Base-by-base conservation (phyloP, 2,888 invertebrate genomes). In the Trichacis sp. region DNA sequence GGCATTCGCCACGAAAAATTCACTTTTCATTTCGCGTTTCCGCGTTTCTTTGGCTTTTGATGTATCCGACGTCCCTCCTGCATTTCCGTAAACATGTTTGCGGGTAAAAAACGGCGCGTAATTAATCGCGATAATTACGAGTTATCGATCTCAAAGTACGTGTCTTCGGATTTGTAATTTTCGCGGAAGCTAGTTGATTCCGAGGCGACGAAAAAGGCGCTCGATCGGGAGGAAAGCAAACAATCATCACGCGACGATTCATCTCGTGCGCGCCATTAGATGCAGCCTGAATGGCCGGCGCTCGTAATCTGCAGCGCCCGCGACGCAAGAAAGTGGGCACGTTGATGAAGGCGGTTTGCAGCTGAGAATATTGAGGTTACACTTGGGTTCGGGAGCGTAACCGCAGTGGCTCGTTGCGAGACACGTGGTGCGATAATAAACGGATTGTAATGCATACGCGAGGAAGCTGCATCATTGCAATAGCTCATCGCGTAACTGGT, bases 351-450 rank as follows among this genome's bases (percentile, higher is more conserved):
- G n/a, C n/a, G 52, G 52, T 56, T 52, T 49, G 33, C 3, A 46
- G 46, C 9, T 5, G 54, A 52, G 59, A 64, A 60, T n/a, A n/a
- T 60, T 65, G 64, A 65, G 64, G 64, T 65, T 65, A 57, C 64
- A 60, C 64, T 60, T 51, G 49, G 51, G 53, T 52, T 55, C 54
- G 54, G 59, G 55, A 60, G 3, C 50, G 57, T 61, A 65, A 65
- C 61, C 65, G 33, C 61, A 65, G 65, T 65, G 57, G 65, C 61
- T 49, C 40, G 53, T 46, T 52, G 43, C 51, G 18, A 45, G 53
- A 33, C 33, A 40, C 43, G 24, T 49, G 53, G 36, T 48, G 51
- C 61, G 61, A 57, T 61, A 57, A 65, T 65, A 65, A 57, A 61
- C 65, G 58, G 64, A 61, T 65, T 65, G 60, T 61, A 61, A 65